Conservation (phyloP, 1,140 invertebrate species). For the Drosophila nigromelanica region DNA sequence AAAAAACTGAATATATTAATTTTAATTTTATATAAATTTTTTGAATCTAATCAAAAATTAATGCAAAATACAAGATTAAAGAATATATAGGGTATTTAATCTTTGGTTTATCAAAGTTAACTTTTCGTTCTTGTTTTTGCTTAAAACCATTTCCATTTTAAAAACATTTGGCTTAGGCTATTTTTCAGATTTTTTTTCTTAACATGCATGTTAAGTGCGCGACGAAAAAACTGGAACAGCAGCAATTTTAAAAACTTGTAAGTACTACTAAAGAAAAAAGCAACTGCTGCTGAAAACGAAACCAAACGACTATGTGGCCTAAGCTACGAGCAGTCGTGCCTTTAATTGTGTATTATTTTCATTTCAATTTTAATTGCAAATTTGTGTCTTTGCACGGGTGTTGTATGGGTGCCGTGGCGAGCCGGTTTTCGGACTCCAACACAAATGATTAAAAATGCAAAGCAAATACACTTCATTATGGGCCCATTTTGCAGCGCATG, state of each 20-base stretch:
- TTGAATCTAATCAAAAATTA: too few species aligned
- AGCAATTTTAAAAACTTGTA: conserved; percentile 44
- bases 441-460: conserved; percentile 67
- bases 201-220: conserved; percentile 52
- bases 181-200: conserved; percentile 44
- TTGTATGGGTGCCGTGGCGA: conserved; percentile 19
- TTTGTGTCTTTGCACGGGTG: conserved; percentile 25
- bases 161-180: conserved; percentile 39
- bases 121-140: conserved; percentile 41
- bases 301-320: conserved; percentile 10
- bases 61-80: too few species aligned
- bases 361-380: conserved; percentile 82
- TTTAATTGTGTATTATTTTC: conserved; percentile 76
- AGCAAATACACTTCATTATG: conserved; percentile 77
- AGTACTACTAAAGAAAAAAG: conserved; percentile 23
- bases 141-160: conserved; percentile 51
- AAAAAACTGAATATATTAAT: too few species aligned
- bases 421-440: conserved; percentile 18
- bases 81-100: too few species aligned
- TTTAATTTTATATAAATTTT: too few species aligned
- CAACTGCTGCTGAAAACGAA: conserved; percentile 32
- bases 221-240: conserved; percentile 68
- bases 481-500: conserved; percentile 67
- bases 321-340: conserved; percentile 20
- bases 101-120: too few species aligned